These are phyloP conservation scores for Eupithecia centaureata DNA, from an alignment of 2,888 invertebrate species.

Conservation along the genomic window DNA sequence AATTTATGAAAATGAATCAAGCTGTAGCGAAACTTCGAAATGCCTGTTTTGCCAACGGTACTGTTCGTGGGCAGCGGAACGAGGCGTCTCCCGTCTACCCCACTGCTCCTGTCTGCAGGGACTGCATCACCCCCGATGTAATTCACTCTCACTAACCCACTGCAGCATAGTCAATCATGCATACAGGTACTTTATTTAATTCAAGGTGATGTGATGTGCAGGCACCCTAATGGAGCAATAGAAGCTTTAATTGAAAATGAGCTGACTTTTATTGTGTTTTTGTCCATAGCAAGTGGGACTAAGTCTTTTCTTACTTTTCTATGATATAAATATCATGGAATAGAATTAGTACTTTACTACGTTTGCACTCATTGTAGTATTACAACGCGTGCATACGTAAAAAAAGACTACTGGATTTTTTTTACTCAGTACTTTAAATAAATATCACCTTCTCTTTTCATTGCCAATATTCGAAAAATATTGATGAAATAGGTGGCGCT, in stretches of 20 bases:
- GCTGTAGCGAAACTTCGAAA: background rate
- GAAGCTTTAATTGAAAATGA: background rate
- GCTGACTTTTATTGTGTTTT: background rate
- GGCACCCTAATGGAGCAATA: background rate
- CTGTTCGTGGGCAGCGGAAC: slow-evolving; percentile 67
- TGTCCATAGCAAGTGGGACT: background rate
- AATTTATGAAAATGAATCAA: no score
- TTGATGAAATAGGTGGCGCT: background rate
- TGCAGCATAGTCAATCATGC: slow-evolving; percentile 81
- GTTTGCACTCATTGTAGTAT: no score
- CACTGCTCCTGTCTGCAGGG: slow-evolving; percentile 70
- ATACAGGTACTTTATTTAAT: slow-evolving; percentile 67
- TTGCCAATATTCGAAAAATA: background rate
- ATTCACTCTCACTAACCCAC: slow-evolving; percentile 85
- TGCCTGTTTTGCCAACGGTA: slow-evolving; percentile 1
- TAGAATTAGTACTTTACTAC: no score
- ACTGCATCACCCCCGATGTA: slow-evolving; percentile 58
- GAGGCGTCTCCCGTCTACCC: slow-evolving; percentile 83
- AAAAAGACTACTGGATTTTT: background rate
- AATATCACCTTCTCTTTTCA: background rate
- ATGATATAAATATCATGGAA: no score
- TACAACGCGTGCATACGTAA: background rate
- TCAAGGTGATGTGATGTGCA: slow-evolving; percentile 60
- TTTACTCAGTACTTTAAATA: background rate
- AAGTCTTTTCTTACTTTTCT: no score